phyloP scores from a whole-genome alignment of 2,888 invertebrate genomes.

The Chalcosyrphus nemorum region DNA sequence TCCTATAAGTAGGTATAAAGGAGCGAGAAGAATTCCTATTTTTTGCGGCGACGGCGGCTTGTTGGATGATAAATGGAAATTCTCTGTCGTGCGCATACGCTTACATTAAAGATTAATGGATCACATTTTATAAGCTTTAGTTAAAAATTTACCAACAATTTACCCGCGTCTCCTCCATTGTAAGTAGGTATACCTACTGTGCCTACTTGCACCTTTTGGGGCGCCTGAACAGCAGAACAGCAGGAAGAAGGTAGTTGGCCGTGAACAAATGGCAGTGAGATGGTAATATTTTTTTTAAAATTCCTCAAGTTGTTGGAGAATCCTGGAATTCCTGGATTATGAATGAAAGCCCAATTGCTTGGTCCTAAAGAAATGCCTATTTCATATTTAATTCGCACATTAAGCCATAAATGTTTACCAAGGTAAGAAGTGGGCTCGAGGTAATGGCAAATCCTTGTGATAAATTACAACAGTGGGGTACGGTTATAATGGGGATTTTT shows the following conservation, averaged over 20 bases:
- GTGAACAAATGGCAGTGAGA: conserved; percentile 42
- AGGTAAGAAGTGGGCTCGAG: neutral
- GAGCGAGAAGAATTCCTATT: neutral
- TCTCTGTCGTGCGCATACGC: conserved; percentile 58
- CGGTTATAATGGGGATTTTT: conserved; percentile 10
- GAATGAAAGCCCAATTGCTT: conserved; percentile 27
- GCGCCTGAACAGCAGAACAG: no score
- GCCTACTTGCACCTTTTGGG: conserved; percentile 30
- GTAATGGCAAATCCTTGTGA: conserved; percentile 9
- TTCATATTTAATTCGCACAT: conserved; percentile 49
- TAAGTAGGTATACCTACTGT: neutral
- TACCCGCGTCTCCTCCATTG: neutral
- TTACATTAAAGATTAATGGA: conserved; percentile 68
- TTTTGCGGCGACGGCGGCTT: conserved; percentile 28
- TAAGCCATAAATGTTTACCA: conserved; percentile 25
- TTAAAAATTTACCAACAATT: conserved; percentile 49
- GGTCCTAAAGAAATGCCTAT: conserved; percentile 23
- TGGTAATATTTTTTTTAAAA: conserved; percentile 31
- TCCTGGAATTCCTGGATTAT: conserved; percentile 30
- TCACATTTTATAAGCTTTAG: conserved; percentile 60
- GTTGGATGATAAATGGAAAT: conserved; percentile 61
- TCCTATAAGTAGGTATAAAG: neutral
- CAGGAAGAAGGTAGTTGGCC: conserved; percentile 31
- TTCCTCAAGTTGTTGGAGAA: conserved; percentile 24
- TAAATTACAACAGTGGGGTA: conserved; percentile 3